Base-by-base conservation (phyloP, 2,888 invertebrate genomes). In the Melieria crassipennis region DNA sequence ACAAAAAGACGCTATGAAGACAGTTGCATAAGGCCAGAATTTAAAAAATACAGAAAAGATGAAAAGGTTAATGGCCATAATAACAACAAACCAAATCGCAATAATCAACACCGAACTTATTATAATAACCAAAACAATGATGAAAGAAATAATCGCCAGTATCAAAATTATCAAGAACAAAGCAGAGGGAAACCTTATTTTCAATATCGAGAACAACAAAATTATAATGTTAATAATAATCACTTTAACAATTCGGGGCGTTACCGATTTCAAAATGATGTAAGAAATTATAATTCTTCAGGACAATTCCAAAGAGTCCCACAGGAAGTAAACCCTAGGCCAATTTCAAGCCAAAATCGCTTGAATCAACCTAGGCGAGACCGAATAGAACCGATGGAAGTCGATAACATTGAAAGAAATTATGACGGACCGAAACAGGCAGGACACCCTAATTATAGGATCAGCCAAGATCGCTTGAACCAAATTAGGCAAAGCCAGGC, bases 261-360 rank as follows among this genome's bases (percentile, higher is more conserved):
- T 43, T 47, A 66, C 30, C 45, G 48, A 16, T 16, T 4, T 7
- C 58, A 56, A 47, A 58, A 66, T 58, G 57, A 58, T 13, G 46
- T 5, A 10, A 62, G 50, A 30, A 67, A 56, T 45, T 30, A 30
- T 30, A 30, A 30, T 30, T 30, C 30, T 30, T 60, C 56, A 50
- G 47, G 47, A 55, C 45, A 65, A 4, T 55, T 65, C 42, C 43
- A 65, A n/a, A 45, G 16, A 43, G 45, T 55, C 63, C 30, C 30
- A n/a, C 62, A 69, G 65, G 42, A 45, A 69, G 72, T 52, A 65
- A 43, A 72, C 72, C 60, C 62, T 69, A 56, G 65, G 56, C 64
- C 58, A 65, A 65, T 55, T 69, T 69, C 47, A 47, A 10, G 45
- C 47, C 72, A 69, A 72, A 16, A 60, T 62, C 65, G 69, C 16